These are phyloP conservation scores for Drosophila mayri DNA, from an alignment of 1,140 invertebrate species.

Conservation along the genomic window DNA sequence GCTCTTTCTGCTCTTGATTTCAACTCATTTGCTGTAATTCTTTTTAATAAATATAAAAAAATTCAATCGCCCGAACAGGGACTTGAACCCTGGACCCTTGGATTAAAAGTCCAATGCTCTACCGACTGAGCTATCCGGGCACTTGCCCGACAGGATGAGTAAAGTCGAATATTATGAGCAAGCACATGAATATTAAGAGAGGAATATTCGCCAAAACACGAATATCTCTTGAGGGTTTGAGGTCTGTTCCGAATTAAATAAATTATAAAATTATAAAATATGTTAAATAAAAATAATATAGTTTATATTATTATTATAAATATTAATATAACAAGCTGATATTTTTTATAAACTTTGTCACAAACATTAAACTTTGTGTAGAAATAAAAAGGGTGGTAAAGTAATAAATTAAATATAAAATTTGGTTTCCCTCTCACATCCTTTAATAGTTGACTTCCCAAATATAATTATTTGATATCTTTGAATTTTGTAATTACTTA, in stretches of 20 bases:
- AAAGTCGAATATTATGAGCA: constrained; percentile 30
- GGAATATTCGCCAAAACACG: neutral
- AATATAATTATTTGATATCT: neutral
- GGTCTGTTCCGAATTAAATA: neutral
- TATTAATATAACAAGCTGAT: too few species aligned
- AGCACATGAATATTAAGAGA: neutral
- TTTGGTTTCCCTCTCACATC: too few species aligned
- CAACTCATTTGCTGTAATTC: neutral
- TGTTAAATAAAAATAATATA: neutral
- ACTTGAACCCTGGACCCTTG: constrained; percentile 92
- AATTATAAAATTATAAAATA: too few species aligned
- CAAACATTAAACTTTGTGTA: neutral
- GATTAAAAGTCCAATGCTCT: constrained; percentile 94
- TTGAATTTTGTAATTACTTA: neutral
- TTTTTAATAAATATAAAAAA: constrained; percentile 26
- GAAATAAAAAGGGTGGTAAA: neutral
- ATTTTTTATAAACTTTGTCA: too few species aligned
- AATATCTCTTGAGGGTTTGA: neutral
- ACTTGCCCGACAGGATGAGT: neutral
- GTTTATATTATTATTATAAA: too few species aligned
- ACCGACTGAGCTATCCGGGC: constrained; percentile 95
- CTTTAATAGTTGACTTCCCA: neutral
- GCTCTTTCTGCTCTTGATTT: neutral
- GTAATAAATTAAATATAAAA: neutral
- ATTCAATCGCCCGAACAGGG: constrained; percentile 89